These are phyloP conservation scores for Notodonta ziczac DNA, from an alignment of 2,888 invertebrate species.

Conservation along the genomic window DNA sequence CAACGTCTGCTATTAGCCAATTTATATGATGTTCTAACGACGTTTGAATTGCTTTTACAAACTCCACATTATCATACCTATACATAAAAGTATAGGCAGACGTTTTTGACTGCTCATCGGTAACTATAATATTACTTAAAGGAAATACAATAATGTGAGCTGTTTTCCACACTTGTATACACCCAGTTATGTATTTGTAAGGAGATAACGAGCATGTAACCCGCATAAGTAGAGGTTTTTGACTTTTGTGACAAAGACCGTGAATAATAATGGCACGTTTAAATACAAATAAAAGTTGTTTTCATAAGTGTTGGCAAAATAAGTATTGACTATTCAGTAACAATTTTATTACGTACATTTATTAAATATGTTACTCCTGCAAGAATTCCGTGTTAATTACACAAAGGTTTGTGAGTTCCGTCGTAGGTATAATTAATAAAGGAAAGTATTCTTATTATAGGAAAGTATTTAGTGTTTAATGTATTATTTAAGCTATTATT, in stretches of 20 bases:
- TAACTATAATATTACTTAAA: slow-evolving; percentile 14
- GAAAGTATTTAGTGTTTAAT: too few relatives aligned
- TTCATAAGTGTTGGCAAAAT: slow-evolving; percentile 24
- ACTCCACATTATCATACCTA: slow-evolving; percentile 28
- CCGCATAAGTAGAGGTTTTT: slow-evolving; percentile 65
- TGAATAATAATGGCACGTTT: slow-evolving; percentile 39
- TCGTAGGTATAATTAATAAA: too few relatives aligned
- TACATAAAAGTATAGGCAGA: slow-evolving; percentile 23
- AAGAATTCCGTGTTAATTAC: too few relatives aligned
- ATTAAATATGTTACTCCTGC: too few relatives aligned
- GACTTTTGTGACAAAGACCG: slow-evolving; percentile 53
- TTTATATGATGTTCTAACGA: slow-evolving; percentile 63
- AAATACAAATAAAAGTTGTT: slow-evolving; percentile 29
- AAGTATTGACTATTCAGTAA: slow-evolving; percentile 18
- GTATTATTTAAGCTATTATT: too few relatives aligned
- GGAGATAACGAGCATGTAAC: slow-evolving; percentile 49
- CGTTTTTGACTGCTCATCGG: slow-evolving; percentile 22
- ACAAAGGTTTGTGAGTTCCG: too few relatives aligned
- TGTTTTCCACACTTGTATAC: slow-evolving; percentile 28
- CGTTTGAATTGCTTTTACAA: slow-evolving; percentile 55
- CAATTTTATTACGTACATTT: not conserved
- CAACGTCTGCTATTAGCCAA: slow-evolving; percentile 76
- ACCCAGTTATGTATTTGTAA: slow-evolving; percentile 38
- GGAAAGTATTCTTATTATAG: too few relatives aligned
- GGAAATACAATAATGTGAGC: slow-evolving; percentile 16